These are phyloP conservation scores for Hydrolagus colliei DNA, from an alignment of 2,797 vertebrate species.

Conservation along the genomic window DNA sequence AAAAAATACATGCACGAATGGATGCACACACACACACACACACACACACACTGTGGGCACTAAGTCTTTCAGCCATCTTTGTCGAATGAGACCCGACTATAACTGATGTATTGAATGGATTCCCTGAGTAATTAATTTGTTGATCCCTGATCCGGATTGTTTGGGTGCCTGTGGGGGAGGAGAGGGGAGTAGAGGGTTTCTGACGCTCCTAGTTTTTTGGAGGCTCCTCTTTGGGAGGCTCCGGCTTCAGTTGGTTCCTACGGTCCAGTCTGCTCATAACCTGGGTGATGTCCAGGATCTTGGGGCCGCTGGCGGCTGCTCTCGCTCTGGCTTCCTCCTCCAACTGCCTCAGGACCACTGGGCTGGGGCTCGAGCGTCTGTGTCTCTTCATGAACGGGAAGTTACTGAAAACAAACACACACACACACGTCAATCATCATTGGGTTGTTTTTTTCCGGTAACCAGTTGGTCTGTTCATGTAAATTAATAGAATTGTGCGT, in stretches of 20 bases:
- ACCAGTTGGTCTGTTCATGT: no score
- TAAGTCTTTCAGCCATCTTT: background rate
- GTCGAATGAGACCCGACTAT: background rate
- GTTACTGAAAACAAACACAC: slow-evolving; percentile 47
- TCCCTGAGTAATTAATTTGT: background rate
- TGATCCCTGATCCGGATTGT: background rate
- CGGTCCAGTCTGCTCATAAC: slow-evolving; percentile 97
- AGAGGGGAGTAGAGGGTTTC: background rate
- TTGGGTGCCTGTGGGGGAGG: slow-evolving; percentile 34
- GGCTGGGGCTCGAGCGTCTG: slow-evolving; percentile 77
- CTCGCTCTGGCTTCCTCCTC: slow-evolving; percentile 80
- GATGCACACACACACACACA: background rate
- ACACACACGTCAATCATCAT: background rate
- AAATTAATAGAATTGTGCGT: no score
- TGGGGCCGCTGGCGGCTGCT: slow-evolving; percentile 66
- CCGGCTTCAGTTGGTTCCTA: slow-evolving; percentile 53
- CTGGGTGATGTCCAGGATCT: slow-evolving; percentile 86
- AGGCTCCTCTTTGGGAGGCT: slow-evolving; percentile 34
- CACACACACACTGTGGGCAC: background rate
- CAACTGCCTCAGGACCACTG: slow-evolving; percentile 77
- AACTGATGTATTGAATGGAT: background rate
- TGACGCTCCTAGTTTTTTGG: background rate
- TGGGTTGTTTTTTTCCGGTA: no score
- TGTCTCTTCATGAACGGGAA: slow-evolving; percentile 74
- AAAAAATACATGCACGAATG: no score